Conservation (phyloP, 2,888 invertebrate species). For the Heliothis peltigera region DNA sequence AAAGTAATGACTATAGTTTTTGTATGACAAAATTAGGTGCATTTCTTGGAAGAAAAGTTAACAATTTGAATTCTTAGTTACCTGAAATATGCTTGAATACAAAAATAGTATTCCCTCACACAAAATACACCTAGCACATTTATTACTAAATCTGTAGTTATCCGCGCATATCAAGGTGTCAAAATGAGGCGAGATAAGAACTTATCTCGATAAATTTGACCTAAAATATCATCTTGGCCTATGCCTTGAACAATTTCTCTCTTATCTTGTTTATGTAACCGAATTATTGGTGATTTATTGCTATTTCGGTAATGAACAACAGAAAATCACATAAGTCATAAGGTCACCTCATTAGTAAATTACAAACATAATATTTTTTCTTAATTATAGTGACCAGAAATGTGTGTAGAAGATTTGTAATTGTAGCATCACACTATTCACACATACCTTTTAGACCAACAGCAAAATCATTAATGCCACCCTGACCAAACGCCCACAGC, state of each 20-base stretch:
- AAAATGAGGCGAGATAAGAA: conserved; percentile 64
- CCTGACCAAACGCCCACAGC: conserved; percentile 94
- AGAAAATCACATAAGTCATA: not conserved
- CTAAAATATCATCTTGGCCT: conserved; percentile 30
- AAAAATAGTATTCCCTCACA: not conserved
- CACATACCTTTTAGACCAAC: conserved; percentile 92
- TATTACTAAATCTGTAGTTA: conserved; percentile 47
- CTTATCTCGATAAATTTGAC: conserved; percentile 49
- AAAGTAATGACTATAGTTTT: not conserved
- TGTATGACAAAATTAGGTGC: not conserved
- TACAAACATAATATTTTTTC: not conserved
- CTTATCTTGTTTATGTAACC: conserved; percentile 29
- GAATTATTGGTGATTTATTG: not conserved
- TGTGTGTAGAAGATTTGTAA: not conserved
- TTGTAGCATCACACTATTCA: not conserved
- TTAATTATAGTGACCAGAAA: not conserved
- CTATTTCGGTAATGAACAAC: not conserved
- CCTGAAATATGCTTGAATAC: not conserved
- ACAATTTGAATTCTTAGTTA: not conserved
- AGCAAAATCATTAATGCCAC: conserved; percentile 91
- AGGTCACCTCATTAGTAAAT: not conserved
- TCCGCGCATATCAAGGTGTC: conserved; percentile 68
- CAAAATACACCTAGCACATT: conserved; percentile 2
- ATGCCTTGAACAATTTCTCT: conserved; percentile 29
- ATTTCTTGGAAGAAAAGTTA: no score